Base-by-base conservation (phyloP, 2,888 invertebrate genomes). In the Cheilosia scutellata region DNA sequence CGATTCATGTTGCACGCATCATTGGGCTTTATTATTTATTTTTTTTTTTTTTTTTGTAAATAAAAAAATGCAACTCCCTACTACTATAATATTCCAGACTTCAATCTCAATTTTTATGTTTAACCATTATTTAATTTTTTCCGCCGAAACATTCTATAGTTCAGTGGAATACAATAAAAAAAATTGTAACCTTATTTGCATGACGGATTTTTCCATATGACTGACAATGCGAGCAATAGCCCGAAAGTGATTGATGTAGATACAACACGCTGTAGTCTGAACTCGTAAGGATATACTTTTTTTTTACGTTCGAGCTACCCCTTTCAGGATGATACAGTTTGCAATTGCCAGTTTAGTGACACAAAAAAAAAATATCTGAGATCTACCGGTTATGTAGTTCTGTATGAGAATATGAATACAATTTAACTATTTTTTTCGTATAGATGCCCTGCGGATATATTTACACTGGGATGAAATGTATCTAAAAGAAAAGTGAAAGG, bases 311-410 rank as follows among this genome's bases (percentile, higher is more conserved):
- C 20, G 20, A 20, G 2, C 20, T 40, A 13, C 13, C 66, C 44
- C 49, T 57, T 47, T 63, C 20, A 44, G 37, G 20, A 68, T 27
- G 44, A 53, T n/a, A 78, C 70, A 71, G 62, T 78, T 78, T 70
- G 55, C 62, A 78, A 78, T 70, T 78, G 77, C 63, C 62, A 78
- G 51, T 76, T 68, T 53, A 68, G 60, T 53, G 68, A 60, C 62
- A 62, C 27, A 58, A 76, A 58, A 74, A 27, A 60, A 33, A 11
- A 49, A 13, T 33, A 60, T 55, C 16, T 31, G 27, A 51, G 27
- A 77, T 68, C 40, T 33, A 29, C 60, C 40, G 27, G 29, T 51
- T 1, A 25, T 16, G 6, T 29, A 20, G 13, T 20, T 7, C 5
- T 16, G 27, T 29, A 29, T 29, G 29, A 37, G 37, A 37, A 11